phyloP scores from a whole-genome alignment of 2,797 vertebrate genomes.

The Helarctos malayanus region DNA sequence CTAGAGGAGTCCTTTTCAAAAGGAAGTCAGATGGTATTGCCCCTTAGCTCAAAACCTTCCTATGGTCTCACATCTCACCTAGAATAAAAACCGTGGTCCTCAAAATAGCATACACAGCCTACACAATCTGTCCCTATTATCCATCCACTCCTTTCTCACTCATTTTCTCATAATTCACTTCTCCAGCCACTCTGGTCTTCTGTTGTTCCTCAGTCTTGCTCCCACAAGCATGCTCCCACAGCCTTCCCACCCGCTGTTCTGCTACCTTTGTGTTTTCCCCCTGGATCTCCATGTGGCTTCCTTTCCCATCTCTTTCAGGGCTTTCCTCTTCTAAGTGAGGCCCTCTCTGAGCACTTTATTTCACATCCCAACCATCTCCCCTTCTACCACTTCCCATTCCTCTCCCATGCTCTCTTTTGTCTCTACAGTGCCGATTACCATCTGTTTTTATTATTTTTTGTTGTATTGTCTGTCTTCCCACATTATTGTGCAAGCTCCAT shows the following conservation, averaged over 20 bases:
- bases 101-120: neutral
- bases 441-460: constrained; percentile 22
- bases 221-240: neutral
- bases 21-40: neutral
- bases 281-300: neutral
- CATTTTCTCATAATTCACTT: neutral
- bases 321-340: neutral
- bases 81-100: neutral
- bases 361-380: neutral
- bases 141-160: neutral
- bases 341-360: neutral
- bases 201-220: neutral
- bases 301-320: neutral
- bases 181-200: neutral
- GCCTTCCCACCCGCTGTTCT: neutral
- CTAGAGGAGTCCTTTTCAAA: neutral
- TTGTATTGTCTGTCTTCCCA: neutral
- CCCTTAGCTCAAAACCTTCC: neutral
- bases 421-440: neutral
- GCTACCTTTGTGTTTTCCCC: neutral
- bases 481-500: neutral
- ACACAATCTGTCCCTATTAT: neutral
- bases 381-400: neutral
- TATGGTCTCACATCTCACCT: neutral
- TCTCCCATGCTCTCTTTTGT: neutral